These are phyloP conservation scores for Ailurus styani DNA, from an alignment of 2,113 vertebrate species.

Conservation along the genomic window DNA sequence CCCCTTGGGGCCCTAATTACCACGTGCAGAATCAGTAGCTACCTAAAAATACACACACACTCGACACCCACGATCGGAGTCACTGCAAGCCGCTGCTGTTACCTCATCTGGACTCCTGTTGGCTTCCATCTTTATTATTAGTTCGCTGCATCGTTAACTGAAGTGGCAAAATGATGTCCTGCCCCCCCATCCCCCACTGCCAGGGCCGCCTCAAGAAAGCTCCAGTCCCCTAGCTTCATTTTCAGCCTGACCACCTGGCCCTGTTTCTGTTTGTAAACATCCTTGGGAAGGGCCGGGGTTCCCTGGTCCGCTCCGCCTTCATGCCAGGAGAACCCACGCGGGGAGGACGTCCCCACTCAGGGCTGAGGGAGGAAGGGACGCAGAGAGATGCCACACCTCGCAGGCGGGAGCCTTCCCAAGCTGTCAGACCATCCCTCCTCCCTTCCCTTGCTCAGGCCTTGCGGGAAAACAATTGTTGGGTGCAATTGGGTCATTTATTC, in stretches of 20 bases:
- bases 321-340: neutral
- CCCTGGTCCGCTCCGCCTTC: neutral
- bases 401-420: rapidly evolving
- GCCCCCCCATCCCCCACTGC: neutral
- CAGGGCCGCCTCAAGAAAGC: neutral
- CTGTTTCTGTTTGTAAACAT: neutral
- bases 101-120: neutral
- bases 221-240: neutral
- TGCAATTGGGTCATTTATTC: neutral
- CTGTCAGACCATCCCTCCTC: rapidly evolving
- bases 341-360: no score
- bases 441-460: neutral
- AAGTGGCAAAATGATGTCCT: constrained; percentile 47
- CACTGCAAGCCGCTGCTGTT: neutral
- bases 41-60: constrained; percentile 50
- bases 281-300: neutral
- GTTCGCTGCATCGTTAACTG: constrained; percentile 63
- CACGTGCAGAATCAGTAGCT: constrained; percentile 42
- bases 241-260: neutral
- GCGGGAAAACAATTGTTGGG: neutral
- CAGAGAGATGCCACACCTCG: rapidly evolving
- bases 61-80: constrained; percentile 7
- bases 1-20: constrained; percentile 61
- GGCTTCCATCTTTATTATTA: constrained; percentile 68
- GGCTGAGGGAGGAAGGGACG: neutral